Evolutionary conservation across 1,140 invertebrate genomes (phyloP), one percentile per base, ranked within the genome.

Genomic region (Intoshia linei): DNA sequence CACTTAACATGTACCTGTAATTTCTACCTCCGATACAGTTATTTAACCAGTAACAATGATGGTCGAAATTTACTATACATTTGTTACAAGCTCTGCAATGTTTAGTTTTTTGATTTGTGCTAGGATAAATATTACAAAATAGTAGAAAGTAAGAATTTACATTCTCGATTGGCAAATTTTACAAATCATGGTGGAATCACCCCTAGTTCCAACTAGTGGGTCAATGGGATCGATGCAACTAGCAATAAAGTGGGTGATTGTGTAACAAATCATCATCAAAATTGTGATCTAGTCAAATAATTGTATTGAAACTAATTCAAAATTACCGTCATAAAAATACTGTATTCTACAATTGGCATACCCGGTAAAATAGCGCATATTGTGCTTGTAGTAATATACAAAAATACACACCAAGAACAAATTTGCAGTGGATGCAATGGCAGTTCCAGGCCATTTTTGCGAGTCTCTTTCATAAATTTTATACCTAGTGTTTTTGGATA

Each of bases 61-160:
- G 66, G 45, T 92, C 84, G 57, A 92, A 92, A 23, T 68, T 65
- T 4, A 68, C 66, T 2, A 92, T 70, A 57, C 84, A 93, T 63
- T 92, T 92, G 61, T 93, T 92, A 57, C 84, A 93, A 31, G 74
- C 66, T 43, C 73, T 72, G 49, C 84, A 92, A 55, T 92, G 84
- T 55, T 93, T 93, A 2, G 79, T 55, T 40, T 49, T 51, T 11
- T 40, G 38, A 34, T 47, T 51, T 14, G 57, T 62, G 46, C 31
- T 53, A 52, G 4, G n/a, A 39, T 13, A 40, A 4, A 36, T n/a
- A n/a, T 24, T 32, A 36, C 30, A 11, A 10, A n/a, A n/a, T 10
- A 6, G 3, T 18, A 10, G 24, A 23, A 18, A 39, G 21, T 6
- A 21, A 39, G 15, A 39, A 39, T 37, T n/a, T 7, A 10, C n/a